Evolutionary conservation across 2,113 vertebrate genomes (phyloP).

Genomic region (Raja brachyura): DNA sequence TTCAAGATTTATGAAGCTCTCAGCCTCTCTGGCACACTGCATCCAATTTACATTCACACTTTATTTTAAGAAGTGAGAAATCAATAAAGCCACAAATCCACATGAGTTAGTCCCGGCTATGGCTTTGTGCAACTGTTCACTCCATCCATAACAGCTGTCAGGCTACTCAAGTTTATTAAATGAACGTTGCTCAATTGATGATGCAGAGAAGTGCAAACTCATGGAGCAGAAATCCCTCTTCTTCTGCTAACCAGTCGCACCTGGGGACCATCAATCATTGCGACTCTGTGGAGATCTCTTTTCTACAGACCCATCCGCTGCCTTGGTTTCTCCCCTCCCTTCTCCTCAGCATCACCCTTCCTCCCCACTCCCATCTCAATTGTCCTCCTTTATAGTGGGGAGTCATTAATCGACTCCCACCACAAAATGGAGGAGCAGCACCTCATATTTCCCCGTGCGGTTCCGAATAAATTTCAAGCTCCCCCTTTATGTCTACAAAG

Average conservation of each 20-base stretch:
- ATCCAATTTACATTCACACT: conserved; percentile 4
- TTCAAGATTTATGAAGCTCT: conserved; percentile 25
- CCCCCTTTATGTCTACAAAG: no score
- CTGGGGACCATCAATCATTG: neutral
- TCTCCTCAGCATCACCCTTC: neutral
- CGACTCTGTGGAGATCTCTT: neutral
- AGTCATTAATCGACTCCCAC: no score
- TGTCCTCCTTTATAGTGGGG: neutral
- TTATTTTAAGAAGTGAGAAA: neutral
- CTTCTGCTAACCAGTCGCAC: neutral
- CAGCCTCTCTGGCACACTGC: neutral
- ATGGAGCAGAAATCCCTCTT: neutral
- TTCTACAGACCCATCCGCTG: neutral
- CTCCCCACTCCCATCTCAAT: neutral
- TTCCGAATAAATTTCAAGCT: no score
- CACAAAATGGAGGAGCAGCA: no score
- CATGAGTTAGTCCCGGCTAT: neutral
- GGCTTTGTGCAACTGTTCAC: neutral
- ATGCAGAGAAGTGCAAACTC: no score
- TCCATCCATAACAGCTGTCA: neutral
- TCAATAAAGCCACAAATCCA: neutral
- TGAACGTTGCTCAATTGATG: neutral
- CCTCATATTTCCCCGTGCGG: no score
- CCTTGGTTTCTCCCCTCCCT: neutral
- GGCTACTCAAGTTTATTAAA: neutral